Conservation (phyloP, 2,113 vertebrate species). For the Dolichotis patagonum region DNA sequence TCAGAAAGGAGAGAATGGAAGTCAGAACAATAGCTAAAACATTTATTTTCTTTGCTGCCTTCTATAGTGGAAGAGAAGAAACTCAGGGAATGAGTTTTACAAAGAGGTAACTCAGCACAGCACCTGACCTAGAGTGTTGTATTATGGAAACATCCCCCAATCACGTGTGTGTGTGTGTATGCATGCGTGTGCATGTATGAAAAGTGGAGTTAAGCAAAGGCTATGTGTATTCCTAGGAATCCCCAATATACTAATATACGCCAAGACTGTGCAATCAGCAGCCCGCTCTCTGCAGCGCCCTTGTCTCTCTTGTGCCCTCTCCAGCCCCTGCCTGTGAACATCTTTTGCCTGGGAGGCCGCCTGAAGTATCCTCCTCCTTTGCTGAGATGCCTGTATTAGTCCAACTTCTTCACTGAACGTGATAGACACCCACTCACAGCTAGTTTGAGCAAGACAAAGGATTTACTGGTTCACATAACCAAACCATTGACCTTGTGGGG, state of each 20-base stretch:
- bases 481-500: background rate
- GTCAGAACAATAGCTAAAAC: constrained; percentile 38
- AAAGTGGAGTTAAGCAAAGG: background rate
- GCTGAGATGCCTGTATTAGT: background rate
- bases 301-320: background rate
- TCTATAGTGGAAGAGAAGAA: background rate
- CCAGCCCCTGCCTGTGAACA: background rate
- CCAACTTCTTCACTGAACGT: constrained; percentile 15
- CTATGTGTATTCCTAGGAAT: background rate
- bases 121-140: background rate
- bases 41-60: constrained; percentile 38
- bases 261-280: background rate
- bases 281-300: background rate
- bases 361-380: background rate
- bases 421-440: background rate
- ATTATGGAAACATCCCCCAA: background rate
- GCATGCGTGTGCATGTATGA: background rate
- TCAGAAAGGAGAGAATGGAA: constrained; percentile 54
- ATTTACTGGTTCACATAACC: background rate
- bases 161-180: background rate
- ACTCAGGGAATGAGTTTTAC: background rate
- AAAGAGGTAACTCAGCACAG: background rate
- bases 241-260: background rate
- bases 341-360: background rate
- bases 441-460: background rate